Evolutionary conservation across 2,888 invertebrate genomes (phyloP), one percentile per base, ranked within the genome.

Genomic region (Willowsia nigromaculata): DNA sequence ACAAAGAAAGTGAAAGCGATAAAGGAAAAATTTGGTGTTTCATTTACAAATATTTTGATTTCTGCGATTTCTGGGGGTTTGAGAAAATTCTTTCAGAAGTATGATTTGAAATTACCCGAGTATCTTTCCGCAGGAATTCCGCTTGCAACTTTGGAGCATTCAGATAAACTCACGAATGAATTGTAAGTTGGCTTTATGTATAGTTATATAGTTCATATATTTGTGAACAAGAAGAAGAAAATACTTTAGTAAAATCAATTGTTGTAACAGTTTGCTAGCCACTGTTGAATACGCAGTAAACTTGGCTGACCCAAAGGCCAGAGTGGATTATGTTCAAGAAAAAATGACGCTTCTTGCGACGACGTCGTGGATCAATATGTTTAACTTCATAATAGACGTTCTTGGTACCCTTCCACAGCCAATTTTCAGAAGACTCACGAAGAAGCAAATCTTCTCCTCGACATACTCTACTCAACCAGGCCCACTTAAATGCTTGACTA

Each of bases 391-490:
- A 6, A n/a, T 76, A 0, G 47, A 47, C 22, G 18, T 27, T 33
- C 7, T 40, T 0, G 47, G 71, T 9, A 18, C 30, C 25, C 11
- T 85, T 7, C 89, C 89, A 9, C 74, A 15, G 0, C 50, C 74
- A 5, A 13, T 74, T 30, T 59, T 89, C n/a, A 22, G 59, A 18
- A 25, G 13, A 0, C 27, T 85, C 0, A 74, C 85, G 0, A 1
- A 85, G 22, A 81, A 76, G n/a, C 71, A 74, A n/a, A 13, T 86
- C 0, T 90, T 68, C 18, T 40, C 76, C 3, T 81, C 86, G 0
- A 65, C 86, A 5, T 90, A 90, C n/a, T 90, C 90, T 0, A 90
- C 90, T 13, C 65, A 82, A 30, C 90, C 90, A 4, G 90, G 90
- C 0, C 90, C 90, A 7, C 5, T 1, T 3, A 86, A 68, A 18